A percentile compares a stretch with the other conserved stretches of the same genome.
These are phyloP conservation scores for Acrossocheilus wenchowensis DNA, from an alignment of 2,797 vertebrate species.

Conservation along the genomic window DNA sequence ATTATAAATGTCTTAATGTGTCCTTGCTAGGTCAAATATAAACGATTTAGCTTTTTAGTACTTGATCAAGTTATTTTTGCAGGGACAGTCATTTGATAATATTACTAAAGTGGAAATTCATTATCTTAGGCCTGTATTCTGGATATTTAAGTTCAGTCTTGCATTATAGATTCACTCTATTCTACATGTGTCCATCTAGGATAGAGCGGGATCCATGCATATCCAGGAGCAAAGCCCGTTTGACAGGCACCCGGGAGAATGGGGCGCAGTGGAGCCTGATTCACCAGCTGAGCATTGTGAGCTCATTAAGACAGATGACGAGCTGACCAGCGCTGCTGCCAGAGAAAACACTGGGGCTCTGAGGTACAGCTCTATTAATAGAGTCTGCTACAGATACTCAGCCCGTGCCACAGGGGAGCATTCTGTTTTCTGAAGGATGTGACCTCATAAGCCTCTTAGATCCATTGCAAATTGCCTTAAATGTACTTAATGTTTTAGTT, in stretches of 20 bases:
- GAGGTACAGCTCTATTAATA: conserved; percentile 76
- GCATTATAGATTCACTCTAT: background rate
- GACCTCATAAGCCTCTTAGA: conserved; percentile 57
- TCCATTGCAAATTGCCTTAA: conserved; percentile 66
- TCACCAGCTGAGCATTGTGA: conserved; percentile 42
- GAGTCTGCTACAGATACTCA: conserved; percentile 55
- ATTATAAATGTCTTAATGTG: background rate
- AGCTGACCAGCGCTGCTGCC: conserved; percentile 46
- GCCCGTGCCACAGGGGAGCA: conserved; percentile 41
- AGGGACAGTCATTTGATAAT: background rate
- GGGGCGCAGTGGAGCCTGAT: conserved; percentile 53
- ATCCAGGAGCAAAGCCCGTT: conserved; percentile 54
- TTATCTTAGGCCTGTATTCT: background rate
- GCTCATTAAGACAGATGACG: conserved; percentile 51
- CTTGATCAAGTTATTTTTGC: background rate
- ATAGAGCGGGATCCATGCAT: conserved; percentile 37
- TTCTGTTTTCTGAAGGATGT: conserved; percentile 55
- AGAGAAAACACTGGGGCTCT: conserved; percentile 62
- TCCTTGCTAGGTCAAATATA: too few species aligned
- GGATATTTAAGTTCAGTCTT: background rate
- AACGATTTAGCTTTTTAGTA: background rate
- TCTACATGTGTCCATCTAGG: conserved; percentile 45
- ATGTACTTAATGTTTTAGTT: conserved; percentile 59
- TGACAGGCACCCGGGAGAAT: conserved; percentile 51
- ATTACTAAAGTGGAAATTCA: background rate